Base-by-base conservation (phyloP, 2,888 invertebrate species). In the Caenorhabditis angaria region DNA sequence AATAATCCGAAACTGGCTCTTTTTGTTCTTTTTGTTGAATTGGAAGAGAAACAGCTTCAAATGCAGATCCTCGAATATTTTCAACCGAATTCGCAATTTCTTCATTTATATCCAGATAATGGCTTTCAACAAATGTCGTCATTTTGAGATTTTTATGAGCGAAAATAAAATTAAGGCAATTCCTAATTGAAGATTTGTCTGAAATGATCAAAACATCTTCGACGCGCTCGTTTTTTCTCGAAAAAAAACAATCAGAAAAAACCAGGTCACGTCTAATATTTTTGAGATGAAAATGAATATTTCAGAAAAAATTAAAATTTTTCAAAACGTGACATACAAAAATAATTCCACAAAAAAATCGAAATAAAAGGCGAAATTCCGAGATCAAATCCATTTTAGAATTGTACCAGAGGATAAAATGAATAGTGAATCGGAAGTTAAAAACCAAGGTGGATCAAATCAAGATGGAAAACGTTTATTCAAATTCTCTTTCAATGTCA, bases 401-500 rank as follows among this genome's bases (percentile, higher is more conserved):
- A 10, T 41, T 12, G 3, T 18, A 41, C 18, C 6, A 18, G 18
- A 41, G 41, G 5, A 41, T 41, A 41, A 41, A 41, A 41, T 41
- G 41, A 41, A 41, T 14, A 41, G 41, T 41, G 41, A 41, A 41
- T 41, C 41, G 6, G 41, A 41, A 14, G 18, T 18, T 14, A 41
- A 41, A 14, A 41, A 14, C 18, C 41, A 5, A 41, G 41, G 41
- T 41, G 41, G 14, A 10, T 6, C 41, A 41, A 41, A 18, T 14
- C 60, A 65, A 60, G 47, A 50, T 47, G 58, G 58, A 22, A 28
- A 27, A 18, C 3, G 59, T 18, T 6, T 72, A n/a, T 72, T 72
- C 64, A 72, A 65, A 20, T 67, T 72, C 25, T 29, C 8, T 8
- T 72, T 72, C 51, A 64, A 58, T 35, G 55, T 72, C 20, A 61